Evolutionary conservation across 2,888 invertebrate species (phyloP).

Genomic region (Trachelus stipa): DNA sequence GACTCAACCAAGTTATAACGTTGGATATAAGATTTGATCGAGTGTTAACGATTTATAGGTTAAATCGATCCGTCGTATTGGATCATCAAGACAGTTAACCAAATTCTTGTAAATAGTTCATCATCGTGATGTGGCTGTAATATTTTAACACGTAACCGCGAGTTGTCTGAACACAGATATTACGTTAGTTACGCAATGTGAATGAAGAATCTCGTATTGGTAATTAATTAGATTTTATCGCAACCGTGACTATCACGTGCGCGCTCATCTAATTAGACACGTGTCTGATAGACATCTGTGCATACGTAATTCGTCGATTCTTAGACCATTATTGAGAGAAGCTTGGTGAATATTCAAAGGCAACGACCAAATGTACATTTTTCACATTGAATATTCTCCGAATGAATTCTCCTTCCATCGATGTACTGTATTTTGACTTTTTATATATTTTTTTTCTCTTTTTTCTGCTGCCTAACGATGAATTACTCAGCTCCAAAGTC

Average conservation of each 20-base stretch:
- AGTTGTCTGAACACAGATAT: not conserved
- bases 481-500: not conserved
- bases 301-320: not conserved
- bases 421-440: not conserved
- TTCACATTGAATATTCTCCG: not conserved
- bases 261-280: not conserved
- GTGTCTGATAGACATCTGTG: not conserved
- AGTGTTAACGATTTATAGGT: not conserved
- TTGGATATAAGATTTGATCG: not conserved
- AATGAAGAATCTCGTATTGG: not conserved
- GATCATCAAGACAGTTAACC: not conserved
- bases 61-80: not conserved
- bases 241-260: not conserved
- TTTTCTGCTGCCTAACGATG: not conserved
- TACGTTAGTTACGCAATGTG: not conserved
- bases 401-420: not conserved
- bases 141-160: not conserved
- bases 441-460: not conserved
- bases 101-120: constrained; percentile 14
- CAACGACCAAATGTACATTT: not conserved
- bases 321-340: not conserved
- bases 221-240: not conserved
- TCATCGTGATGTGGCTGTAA: not conserved
- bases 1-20: constrained; percentile 61
- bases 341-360: not conserved